These are phyloP conservation scores for Acronicta psi DNA, from an alignment of 2,888 invertebrate genomes.

Conservation along the genomic window DNA sequence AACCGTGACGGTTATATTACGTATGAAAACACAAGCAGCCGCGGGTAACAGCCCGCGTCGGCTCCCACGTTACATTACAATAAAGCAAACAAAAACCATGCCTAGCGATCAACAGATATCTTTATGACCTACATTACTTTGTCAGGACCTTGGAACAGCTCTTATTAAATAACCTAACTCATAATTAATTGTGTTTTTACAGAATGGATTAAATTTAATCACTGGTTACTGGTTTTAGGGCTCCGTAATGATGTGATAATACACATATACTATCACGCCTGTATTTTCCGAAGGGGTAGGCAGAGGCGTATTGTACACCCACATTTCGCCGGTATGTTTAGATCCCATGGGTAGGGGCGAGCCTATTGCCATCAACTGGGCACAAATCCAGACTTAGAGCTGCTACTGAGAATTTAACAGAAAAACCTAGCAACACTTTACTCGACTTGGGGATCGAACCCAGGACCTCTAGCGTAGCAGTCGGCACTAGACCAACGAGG, in stretches of 20 bases:
- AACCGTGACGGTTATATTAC: slow-evolving; percentile 37
- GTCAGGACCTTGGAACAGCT: slow-evolving; percentile 61
- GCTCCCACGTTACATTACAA: slow-evolving; percentile 65
- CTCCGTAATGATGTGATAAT: slow-evolving; percentile 4
- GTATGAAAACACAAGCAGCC: slow-evolving; percentile 40
- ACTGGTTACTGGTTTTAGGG: slow-evolving; percentile 33
- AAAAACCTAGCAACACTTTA: no score
- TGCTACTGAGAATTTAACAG: no score
- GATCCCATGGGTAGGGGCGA: no score
- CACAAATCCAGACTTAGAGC: no score
- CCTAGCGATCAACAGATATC: slow-evolving; percentile 53
- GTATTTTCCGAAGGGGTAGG: no score
- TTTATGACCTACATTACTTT: slow-evolving; percentile 69
- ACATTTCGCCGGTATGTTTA: no score
- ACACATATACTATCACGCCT: no score
- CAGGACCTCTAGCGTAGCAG: no score
- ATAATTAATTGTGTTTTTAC: slow-evolving; percentile 40
- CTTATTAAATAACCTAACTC: slow-evolving; percentile 38
- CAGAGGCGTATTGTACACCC: no score
- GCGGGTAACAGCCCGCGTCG: slow-evolving; percentile 50
- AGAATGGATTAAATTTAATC: slow-evolving; percentile 30
- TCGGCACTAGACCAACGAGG: no score
- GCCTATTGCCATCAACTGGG: no score
- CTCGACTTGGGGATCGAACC: no score
- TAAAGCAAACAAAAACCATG: slow-evolving; percentile 64